These are phyloP conservation scores for Gracilinanus agilis DNA, from an alignment of 2,113 vertebrate genomes.

Conservation along the genomic window DNA sequence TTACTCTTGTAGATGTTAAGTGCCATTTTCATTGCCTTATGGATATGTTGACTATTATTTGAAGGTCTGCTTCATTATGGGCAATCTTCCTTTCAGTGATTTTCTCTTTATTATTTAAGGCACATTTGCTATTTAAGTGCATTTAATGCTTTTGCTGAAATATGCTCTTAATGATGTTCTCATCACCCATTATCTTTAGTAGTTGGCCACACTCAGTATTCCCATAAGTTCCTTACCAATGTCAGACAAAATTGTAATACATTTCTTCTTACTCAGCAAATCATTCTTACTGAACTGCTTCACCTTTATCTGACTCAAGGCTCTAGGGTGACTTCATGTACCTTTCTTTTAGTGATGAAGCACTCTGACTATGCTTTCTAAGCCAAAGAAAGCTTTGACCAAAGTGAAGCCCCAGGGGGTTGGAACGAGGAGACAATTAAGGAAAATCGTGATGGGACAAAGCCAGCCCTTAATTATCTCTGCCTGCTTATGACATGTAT, in stretches of 20 bases:
- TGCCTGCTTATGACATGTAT: background rate
- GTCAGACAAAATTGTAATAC: fast-evolving
- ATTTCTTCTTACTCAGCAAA: background rate
- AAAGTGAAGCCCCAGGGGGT: background rate
- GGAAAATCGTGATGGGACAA: background rate
- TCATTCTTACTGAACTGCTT: background rate
- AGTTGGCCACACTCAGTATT: background rate
- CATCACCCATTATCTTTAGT: background rate
- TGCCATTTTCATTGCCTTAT: background rate
- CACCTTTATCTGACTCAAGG: background rate
- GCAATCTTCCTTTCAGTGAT: background rate
- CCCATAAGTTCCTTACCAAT: background rate
- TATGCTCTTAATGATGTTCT: conserved; percentile 1
- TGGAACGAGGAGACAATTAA: background rate
- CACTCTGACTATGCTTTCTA: background rate
- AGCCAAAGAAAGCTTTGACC: background rate
- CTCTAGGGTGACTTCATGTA: background rate
- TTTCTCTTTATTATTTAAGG: background rate
- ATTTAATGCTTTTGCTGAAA: background rate
- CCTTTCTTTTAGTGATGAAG: background rate
- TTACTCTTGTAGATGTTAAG: background rate
- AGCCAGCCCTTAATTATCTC: background rate
- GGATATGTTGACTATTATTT: background rate
- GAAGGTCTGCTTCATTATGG: background rate
- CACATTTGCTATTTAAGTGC: background rate